Evolutionary conservation across 2,797 vertebrate species (phyloP).

Genomic region (Schizothorax lantsangensis): DNA sequence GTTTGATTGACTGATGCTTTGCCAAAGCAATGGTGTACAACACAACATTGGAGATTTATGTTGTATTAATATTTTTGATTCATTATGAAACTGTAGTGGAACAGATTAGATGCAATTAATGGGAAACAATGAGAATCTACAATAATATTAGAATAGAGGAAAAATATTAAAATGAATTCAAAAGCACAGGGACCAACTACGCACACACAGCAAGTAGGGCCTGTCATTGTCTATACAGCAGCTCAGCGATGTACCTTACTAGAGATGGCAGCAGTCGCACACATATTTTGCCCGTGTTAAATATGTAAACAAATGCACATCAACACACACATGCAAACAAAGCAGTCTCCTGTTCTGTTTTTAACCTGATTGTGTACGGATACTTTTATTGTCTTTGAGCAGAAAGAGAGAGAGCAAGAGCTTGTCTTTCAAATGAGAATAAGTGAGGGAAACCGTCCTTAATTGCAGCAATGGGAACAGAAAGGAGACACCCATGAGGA

Average conservation of each 20-base stretch:
- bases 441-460: conserved; percentile 54
- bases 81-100: neutral
- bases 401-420: neutral
- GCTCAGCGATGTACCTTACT: neutral
- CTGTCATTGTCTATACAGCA: neutral
- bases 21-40: neutral
- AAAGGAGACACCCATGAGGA: conserved; percentile 47
- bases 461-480: conserved; percentile 54
- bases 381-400: neutral
- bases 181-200: conserved; percentile 5
- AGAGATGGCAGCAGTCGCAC: neutral
- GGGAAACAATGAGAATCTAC: neutral
- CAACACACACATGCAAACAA: conserved; percentile 27
- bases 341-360: neutral
- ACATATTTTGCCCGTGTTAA: conserved; percentile 1
- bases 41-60: neutral
- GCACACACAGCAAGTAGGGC: neutral
- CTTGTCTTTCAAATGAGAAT: conserved; percentile 57
- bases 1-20: neutral
- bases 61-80: neutral
- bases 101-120: neutral
- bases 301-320: conserved; percentile 31
- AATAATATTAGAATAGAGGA: neutral
- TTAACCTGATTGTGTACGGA: conserved; percentile 7
- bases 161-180: neutral